Evolutionary conservation across 2,113 vertebrate genomes (phyloP).

Genomic region (Labeo catla): DNA sequence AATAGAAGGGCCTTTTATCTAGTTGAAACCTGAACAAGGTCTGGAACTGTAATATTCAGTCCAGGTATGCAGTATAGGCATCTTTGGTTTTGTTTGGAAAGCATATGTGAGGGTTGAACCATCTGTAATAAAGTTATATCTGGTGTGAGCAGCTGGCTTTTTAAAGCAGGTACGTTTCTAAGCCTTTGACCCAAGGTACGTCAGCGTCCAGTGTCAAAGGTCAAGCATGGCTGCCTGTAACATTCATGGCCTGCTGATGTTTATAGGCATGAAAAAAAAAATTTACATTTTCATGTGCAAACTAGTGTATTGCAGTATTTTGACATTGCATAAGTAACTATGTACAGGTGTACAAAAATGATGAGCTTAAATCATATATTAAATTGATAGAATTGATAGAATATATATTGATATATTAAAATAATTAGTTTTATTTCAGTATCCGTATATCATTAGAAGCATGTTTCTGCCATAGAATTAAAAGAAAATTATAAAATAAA

Average conservation of each 20-base stretch:
- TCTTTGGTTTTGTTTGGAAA: background rate
- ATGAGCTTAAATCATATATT: background rate
- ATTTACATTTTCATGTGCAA: constrained; percentile 14
- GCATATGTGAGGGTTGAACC: background rate
- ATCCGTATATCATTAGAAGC: too few relatives aligned
- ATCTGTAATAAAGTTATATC: constrained; percentile 15
- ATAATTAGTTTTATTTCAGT: background rate
- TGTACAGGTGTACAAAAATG: background rate
- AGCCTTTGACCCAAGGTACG: background rate
- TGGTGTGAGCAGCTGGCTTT: background rate
- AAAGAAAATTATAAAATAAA: too few relatives aligned
- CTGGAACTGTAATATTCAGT: background rate
- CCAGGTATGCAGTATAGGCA: background rate
- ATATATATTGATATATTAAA: background rate
- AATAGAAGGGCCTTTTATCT: constrained; percentile 34
- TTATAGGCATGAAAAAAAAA: background rate
- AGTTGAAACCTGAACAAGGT: background rate
- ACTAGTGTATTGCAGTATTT: background rate
- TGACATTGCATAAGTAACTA: background rate
- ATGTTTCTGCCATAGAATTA: too few relatives aligned
- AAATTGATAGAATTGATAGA: background rate
- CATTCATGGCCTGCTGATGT: background rate
- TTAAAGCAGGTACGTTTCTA: constrained; percentile 11
- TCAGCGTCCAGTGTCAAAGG: constrained; percentile 11
- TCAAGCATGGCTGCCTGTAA: background rate